Evolutionary conservation across 1,140 invertebrate genomes (phyloP).

Genomic region (Ips typographus): DNA sequence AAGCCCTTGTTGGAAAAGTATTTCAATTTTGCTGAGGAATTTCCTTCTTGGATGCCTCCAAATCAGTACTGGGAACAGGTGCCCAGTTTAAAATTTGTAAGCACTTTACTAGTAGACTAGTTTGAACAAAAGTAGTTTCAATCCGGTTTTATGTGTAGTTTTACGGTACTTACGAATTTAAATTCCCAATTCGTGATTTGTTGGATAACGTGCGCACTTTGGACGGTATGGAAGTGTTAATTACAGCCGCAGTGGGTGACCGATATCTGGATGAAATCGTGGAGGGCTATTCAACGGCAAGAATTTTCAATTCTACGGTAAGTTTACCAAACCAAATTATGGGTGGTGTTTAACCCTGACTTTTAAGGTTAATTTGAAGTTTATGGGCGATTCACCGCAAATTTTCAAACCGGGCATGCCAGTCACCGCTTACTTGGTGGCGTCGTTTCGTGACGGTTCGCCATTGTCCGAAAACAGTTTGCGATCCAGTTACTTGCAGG

Average conservation of each 20-base stretch:
- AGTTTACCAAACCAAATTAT: slow-evolving; percentile 33
- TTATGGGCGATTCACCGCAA: slow-evolving; percentile 82
- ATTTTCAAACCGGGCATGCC: slow-evolving; percentile 94
- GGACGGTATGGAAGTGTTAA: slow-evolving; percentile 81
- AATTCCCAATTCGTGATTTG: slow-evolving; percentile 80
- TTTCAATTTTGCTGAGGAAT: slow-evolving; percentile 76
- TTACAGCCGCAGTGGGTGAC: slow-evolving; percentile 87
- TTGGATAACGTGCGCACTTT: slow-evolving; percentile 64
- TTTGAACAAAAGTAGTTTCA: slow-evolving; percentile 50
- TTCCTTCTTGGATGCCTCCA: slow-evolving; percentile 74
- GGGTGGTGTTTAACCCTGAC: not conserved
- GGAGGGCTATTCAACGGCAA: slow-evolving; percentile 82
- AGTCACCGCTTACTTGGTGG: slow-evolving; percentile 71
- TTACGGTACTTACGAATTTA: slow-evolving; percentile 82
- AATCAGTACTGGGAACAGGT: slow-evolving; percentile 56
- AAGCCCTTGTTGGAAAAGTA: slow-evolving; percentile 65
- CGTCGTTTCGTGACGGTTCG: slow-evolving; percentile 79
- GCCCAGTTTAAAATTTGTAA: slow-evolving; percentile 70
- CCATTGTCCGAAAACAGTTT: slow-evolving; percentile 62
- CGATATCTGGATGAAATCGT: slow-evolving; percentile 84
- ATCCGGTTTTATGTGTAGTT: slow-evolving; percentile 60
- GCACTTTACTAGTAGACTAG: slow-evolving; percentile 44
- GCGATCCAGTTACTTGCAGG: slow-evolving; percentile 60
- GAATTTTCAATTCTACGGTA: slow-evolving; percentile 84
- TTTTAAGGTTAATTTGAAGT: slow-evolving; percentile 25